Evolutionary conservation across 2,113 vertebrate species (phyloP).

Genomic region (Pitta sordida): DNA sequence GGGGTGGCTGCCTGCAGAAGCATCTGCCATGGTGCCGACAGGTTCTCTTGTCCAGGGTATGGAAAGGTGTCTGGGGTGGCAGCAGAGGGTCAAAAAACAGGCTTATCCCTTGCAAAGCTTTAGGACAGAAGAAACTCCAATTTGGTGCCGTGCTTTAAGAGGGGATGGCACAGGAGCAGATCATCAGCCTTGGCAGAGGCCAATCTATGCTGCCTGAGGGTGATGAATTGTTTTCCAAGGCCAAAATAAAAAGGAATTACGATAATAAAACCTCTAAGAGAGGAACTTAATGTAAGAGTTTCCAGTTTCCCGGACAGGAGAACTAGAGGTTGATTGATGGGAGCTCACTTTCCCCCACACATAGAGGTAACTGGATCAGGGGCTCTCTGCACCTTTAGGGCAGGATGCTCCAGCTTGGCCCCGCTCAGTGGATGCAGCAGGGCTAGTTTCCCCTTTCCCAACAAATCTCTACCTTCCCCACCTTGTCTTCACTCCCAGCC

Average conservation of each 20-base stretch:
- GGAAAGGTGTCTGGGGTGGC: neutral
- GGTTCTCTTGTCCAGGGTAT: neutral
- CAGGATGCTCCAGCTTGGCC: neutral
- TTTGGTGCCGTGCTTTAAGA: neutral
- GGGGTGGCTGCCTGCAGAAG: neutral
- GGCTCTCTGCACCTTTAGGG: neutral
- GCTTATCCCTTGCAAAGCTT: neutral
- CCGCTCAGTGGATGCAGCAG: neutral
- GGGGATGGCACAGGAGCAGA: neutral
- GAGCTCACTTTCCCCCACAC: rapidly evolving
- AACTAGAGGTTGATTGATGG: neutral
- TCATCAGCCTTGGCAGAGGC: neutral
- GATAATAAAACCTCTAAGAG: neutral
- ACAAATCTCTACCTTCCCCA: neutral
- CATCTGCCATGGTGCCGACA: neutral
- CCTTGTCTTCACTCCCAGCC: rapidly evolving
- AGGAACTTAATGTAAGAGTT: neutral
- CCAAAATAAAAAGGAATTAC: neutral
- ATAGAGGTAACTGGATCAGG: neutral
- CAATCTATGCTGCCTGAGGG: neutral
- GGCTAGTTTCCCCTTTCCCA: neutral
- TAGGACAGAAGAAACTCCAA: neutral
- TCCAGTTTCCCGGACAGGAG: neutral
- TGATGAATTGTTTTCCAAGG: neutral
- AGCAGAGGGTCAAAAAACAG: neutral